These are phyloP conservation scores for Eupithecia abbreviata DNA, from an alignment of 2,888 invertebrate species.

Conservation along the genomic window DNA sequence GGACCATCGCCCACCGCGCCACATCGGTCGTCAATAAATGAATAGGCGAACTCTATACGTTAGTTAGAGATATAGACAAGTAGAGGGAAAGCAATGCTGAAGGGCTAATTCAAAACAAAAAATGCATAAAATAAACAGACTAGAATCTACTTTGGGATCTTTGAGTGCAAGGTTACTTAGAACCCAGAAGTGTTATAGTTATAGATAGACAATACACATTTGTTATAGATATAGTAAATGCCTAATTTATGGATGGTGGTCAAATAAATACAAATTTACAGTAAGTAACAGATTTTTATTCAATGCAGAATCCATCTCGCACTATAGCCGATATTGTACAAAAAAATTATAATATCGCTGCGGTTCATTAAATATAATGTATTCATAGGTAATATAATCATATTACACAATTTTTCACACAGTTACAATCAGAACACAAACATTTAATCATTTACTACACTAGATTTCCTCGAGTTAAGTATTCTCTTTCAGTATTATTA, in stretches of 20 bases:
- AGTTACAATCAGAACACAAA: slow-evolving; percentile 81
- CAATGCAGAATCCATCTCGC: slow-evolving; percentile 80
- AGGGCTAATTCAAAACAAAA: background rate
- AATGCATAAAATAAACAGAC: background rate
- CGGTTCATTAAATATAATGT: slow-evolving; percentile 65
- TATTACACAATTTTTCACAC: slow-evolving; percentile 81
- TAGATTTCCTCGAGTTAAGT: slow-evolving; percentile 77
- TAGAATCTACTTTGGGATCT: background rate
- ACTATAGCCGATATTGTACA: slow-evolving; percentile 83
- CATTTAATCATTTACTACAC: slow-evolving; percentile 76
- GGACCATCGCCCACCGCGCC: no score
- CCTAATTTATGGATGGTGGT: background rate
- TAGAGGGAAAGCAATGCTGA: no score
- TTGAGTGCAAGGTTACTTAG: no score
- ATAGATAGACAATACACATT: no score
- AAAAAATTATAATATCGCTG: slow-evolving; percentile 80
- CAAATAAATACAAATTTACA: slow-evolving; percentile 62
- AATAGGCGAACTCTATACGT: background rate
- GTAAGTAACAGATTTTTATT: slow-evolving; percentile 85
- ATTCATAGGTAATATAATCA: slow-evolving; percentile 72
- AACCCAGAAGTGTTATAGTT: background rate
- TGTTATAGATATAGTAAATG: no score
- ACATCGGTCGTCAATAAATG: no score
- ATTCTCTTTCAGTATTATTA: slow-evolving; percentile 75
- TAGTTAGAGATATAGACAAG: no score